Percentiles rank a stretch among this genome's conserved stretches.
phyloP scores from a whole-genome alignment of 2,888 invertebrate genomes.

The Fragum sueziense region DNA sequence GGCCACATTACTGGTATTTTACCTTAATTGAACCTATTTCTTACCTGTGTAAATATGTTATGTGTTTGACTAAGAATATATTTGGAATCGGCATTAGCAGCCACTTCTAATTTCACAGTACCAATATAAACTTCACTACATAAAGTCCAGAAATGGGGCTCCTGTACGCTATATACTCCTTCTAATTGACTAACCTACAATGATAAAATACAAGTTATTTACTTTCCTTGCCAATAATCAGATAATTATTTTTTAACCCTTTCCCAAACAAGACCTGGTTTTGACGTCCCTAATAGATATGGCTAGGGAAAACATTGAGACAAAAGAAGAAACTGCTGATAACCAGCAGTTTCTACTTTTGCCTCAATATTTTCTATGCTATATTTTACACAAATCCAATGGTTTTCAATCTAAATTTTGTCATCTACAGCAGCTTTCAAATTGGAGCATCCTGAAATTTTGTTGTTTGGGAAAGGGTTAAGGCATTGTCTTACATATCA shows the following conservation, averaged over 20 bases:
- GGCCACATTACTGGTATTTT: no score
- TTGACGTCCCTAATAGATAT: no score
- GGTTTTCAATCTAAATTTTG: no score
- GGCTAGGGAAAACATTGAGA: no score
- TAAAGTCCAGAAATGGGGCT: constrained; percentile 99
- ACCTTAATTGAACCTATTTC: constrained; percentile 11
- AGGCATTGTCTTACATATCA: background rate
- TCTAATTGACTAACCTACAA: constrained; percentile 88
- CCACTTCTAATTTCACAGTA: constrained; percentile 96
- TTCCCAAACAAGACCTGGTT: no score
- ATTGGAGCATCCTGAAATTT: no score
- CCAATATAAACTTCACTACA: constrained; percentile 97
- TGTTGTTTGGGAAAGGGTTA: no score
- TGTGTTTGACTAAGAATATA: constrained; percentile 96
- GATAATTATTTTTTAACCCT: background rate
- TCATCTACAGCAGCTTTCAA: no score
- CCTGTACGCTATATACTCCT: constrained; percentile 97
- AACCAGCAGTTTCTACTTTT: no score
- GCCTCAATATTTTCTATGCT: no score
- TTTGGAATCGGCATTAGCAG: constrained; percentile 94
- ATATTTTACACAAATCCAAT: no score
- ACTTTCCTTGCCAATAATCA: background rate
- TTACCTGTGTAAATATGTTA: constrained; percentile 93
- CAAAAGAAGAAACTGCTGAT: no score
- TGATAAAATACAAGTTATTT: background rate